phyloP scores from a whole-genome alignment of 2,113 vertebrate species.

The Acrocephalus kingi region DNA sequence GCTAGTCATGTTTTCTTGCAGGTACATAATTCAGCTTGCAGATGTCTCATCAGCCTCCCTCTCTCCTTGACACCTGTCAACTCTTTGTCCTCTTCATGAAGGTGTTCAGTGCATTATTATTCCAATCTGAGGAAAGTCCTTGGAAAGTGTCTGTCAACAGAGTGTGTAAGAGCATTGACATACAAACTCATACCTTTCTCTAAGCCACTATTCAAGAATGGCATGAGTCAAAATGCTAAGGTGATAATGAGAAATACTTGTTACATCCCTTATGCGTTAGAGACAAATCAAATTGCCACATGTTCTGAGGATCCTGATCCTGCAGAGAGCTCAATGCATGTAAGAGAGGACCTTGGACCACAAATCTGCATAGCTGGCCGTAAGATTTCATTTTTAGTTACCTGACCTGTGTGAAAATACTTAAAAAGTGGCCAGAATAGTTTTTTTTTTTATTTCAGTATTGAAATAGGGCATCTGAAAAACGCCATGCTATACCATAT shows the following conservation, averaged over 20 bases:
- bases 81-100: neutral
- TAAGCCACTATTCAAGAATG: neutral
- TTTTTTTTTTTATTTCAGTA: neutral
- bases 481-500: neutral
- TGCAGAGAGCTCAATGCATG: accelerated
- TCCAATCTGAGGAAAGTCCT: neutral
- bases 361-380: neutral
- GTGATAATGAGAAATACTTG: neutral
- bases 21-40: slow-evolving; percentile 34
- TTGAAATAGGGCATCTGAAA: neutral
- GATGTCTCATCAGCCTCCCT: neutral
- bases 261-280: neutral
- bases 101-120: slow-evolving; percentile 6
- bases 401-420: neutral
- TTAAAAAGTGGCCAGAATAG: neutral
- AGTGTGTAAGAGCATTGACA: neutral
- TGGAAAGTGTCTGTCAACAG: neutral
- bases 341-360: neutral
- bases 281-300: neutral
- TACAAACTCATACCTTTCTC: neutral
- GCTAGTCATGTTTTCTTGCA: neutral
- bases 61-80: slow-evolving; percentile 2
- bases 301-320: neutral
- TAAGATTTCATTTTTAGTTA: neutral
- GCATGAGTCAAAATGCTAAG: neutral